phyloP scores from a whole-genome alignment of 2,113 vertebrate species.

The Centropus bengalensis region DNA sequence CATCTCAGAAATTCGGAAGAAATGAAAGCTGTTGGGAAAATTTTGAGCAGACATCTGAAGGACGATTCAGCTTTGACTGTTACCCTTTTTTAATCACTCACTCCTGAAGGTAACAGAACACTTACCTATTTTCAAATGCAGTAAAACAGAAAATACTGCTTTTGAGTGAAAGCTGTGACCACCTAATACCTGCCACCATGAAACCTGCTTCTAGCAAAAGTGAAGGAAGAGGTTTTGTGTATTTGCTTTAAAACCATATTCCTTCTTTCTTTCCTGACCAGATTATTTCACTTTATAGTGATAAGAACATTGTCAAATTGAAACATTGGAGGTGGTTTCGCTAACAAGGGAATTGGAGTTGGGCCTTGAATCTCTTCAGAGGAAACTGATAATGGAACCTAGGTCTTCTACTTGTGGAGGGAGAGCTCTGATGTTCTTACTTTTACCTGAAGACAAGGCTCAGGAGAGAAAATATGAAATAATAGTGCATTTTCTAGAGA shows the following conservation, averaged over 20 bases:
- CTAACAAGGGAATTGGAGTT: not conserved
- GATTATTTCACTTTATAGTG: not conserved
- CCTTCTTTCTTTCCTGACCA: not conserved
- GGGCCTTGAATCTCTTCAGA: not conserved
- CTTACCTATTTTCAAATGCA: not conserved
- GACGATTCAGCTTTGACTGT: not conserved
- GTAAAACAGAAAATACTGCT: rapidly evolving
- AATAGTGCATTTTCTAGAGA: not conserved
- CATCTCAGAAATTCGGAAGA: not conserved
- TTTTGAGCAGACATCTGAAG: not conserved
- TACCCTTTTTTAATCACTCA: not conserved
- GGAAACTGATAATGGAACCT: not conserved
- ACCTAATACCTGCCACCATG: not conserved
- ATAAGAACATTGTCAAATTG: not conserved
- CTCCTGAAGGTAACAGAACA: not conserved
- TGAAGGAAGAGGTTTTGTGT: not conserved
- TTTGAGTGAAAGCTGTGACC: not conserved
- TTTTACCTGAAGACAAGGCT: not conserved
- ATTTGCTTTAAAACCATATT: not conserved
- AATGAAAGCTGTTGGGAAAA: not conserved
- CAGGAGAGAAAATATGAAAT: not conserved
- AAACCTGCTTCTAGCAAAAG: not conserved
- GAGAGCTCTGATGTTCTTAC: not conserved
- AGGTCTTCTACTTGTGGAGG: too few species aligned
- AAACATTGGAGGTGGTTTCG: not conserved